A percentile compares a stretch with the other conserved stretches of the same genome.
Conservation (phyloP, 2,888 invertebrate genomes). For the Osmoderma eremita region DNA sequence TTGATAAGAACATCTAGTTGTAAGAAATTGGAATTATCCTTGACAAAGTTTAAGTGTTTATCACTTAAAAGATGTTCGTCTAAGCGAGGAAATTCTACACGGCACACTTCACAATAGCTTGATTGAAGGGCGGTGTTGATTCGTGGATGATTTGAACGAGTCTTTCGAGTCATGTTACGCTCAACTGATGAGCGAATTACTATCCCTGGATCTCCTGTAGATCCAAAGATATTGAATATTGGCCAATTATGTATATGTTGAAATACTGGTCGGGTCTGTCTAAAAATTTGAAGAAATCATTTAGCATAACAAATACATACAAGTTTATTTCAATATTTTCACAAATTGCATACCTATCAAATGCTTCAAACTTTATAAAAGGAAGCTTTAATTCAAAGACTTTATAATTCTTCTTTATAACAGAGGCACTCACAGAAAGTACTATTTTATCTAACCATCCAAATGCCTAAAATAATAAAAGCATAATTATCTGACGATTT, state of each 20-base stretch:
- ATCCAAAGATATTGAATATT: conserved; percentile 64
- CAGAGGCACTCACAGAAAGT: conserved; percentile 64
- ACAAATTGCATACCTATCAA: conserved; percentile 67
- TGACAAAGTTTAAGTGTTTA: conserved; percentile 78
- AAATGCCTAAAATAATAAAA: conserved; percentile 46
- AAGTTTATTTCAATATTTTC: conserved; percentile 42
- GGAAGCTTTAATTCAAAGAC: conserved; percentile 73
- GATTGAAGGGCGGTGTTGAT: conserved; percentile 59
- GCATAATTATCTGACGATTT: conserved; percentile 6
- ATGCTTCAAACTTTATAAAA: conserved; percentile 78
- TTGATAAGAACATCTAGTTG: conserved; percentile 77
- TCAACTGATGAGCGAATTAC: conserved; percentile 53
- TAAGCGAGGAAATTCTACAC: conserved; percentile 76
- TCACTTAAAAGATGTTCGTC: conserved; percentile 78
- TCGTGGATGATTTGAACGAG: conserved; percentile 56
- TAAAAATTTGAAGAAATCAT: conserved; percentile 45
- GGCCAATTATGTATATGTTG: conserved; percentile 75
- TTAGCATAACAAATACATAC: no score
- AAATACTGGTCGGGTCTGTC: conserved; percentile 71
- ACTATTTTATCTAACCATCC: conserved; percentile 73
- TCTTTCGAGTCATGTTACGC: conserved; percentile 68
- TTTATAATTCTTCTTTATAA: conserved; percentile 56
- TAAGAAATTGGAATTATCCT: conserved; percentile 79
- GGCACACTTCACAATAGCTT: conserved; percentile 86
- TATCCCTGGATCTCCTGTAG: conserved; percentile 61